phyloP scores from a whole-genome alignment of 2,113 vertebrate species.

The Ceyx margarethae region DNA sequence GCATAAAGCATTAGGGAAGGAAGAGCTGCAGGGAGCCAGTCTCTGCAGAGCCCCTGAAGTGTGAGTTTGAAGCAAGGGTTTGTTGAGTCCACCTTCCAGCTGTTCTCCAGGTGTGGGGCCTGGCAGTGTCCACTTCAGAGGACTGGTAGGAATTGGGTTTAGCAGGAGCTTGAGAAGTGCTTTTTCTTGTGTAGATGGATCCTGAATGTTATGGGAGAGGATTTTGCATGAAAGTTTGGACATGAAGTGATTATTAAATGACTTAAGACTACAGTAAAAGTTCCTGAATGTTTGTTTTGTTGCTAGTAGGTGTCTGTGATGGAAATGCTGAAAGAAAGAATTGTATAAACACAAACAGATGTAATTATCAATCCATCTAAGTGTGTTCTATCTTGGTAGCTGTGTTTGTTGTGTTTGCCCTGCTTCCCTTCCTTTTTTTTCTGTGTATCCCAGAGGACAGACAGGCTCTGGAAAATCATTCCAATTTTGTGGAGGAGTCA shows the following conservation, averaged over 20 bases:
- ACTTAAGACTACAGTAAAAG: background rate
- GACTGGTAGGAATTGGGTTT: background rate
- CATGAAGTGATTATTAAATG: background rate
- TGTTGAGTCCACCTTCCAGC: fast-evolving
- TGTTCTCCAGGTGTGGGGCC: background rate
- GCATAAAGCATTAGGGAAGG: background rate
- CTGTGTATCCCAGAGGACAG: background rate
- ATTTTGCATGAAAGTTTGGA: background rate
- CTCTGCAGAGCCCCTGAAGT: background rate
- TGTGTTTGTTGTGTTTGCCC: background rate
- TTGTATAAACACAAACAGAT: background rate
- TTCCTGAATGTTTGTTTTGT: background rate
- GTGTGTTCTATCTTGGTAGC: background rate
- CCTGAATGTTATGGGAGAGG: background rate
- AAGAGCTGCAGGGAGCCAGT: background rate
- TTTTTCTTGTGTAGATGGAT: background rate
- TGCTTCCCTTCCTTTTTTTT: background rate
- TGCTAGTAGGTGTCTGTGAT: background rate
- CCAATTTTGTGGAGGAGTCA: background rate
- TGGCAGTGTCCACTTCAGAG: background rate
- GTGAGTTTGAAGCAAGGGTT: background rate
- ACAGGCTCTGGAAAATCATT: background rate
- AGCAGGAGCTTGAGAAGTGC: background rate
- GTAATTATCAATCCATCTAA: too few species aligned
- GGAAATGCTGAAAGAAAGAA: background rate